Evolutionary conservation across 92 coral and sea anemone species (phyloP).

Genomic region (Virgularia gustaviana): DNA sequence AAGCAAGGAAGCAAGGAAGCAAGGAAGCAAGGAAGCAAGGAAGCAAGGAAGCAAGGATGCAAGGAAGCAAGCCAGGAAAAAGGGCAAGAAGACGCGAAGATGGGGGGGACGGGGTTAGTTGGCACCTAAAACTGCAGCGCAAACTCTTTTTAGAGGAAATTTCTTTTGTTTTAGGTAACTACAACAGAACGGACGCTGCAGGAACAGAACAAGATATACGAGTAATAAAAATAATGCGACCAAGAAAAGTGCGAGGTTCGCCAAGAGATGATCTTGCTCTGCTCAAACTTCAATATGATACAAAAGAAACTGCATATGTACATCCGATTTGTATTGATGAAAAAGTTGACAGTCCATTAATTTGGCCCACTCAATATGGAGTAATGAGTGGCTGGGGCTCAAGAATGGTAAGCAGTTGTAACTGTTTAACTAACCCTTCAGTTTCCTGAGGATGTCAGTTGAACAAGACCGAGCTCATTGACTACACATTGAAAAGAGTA

Average conservation of each 20-base stretch:
- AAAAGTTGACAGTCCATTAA: constrained; percentile 47
- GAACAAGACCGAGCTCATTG: no score
- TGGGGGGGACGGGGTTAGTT: background rate
- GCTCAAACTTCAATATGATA: constrained; percentile 48
- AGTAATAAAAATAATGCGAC: constrained; percentile 32
- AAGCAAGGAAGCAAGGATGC: background rate
- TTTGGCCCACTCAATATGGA: constrained; percentile 63
- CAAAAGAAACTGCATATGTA: constrained; percentile 77
- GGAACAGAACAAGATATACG: constrained; percentile 74
- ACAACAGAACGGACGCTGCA: constrained; percentile 64
- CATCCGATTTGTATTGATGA: constrained; percentile 75
- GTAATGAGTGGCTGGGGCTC: constrained; percentile 94
- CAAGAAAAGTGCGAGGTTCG: constrained; percentile 40
- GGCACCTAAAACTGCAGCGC: no score
- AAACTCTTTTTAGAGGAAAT: background rate
- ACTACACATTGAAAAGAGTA: no score
- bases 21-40: background rate
- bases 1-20: background rate
- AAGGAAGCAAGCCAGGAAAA: background rate
- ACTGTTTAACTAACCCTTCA: background rate
- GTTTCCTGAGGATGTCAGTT: no score
- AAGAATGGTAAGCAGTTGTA: constrained; percentile 57
- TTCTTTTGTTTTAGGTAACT: constrained; percentile 60
- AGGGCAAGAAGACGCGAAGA: background rate
- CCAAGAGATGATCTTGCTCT: constrained; percentile 72